Base-by-base conservation (phyloP, 2,113 vertebrate species). In the Bombycilla garrulus region DNA sequence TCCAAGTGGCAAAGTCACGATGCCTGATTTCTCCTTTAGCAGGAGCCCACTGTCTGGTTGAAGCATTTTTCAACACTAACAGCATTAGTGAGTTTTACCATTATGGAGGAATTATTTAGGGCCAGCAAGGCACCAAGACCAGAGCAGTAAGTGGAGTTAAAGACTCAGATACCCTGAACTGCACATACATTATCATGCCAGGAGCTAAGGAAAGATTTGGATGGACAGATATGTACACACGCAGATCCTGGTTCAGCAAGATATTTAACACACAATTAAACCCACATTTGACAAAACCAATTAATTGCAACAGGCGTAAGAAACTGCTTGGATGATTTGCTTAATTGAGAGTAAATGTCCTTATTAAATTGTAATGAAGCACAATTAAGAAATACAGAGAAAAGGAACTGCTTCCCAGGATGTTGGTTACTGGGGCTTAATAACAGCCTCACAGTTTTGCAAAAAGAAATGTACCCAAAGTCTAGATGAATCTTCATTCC, bases 361-460 rank as follows among this genome's bases (percentile, higher is more conserved):
- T 79, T 95, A 92, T 86, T 96, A 95, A 96, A 92, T 88, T 78
- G 90, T 93, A 91, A 94, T 92, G 92, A 96, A 94, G 65, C 60
- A 88, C 83, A 90, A 86, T 94, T 88, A 92, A 86, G 86, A 96
- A 92, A 86, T 65, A 74, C 22, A 89, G 77, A 69, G 76, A 92
- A 95, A 88, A 76, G 25, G 61, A 92, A 42, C 25, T 65, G 44
- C 77, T 91, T 95, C 42, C 36, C 51, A 76, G 80, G 66, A 73
- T 58, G 44, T 50, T 28, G 53, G 60, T 91, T 88, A 53, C 76
- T 83, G 82, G 56, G 73, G 50, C 71, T 96, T 86, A 81, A 47
- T 88, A 94, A 53, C 18, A 61, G 40, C 53, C 45, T 57, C 76
- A 84, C 31, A 50, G 33, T 88, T 95, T 48, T 81, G 57, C 69